Conservation (phyloP, 2,888 invertebrate genomes). For the Xestia c-nigrum region DNA sequence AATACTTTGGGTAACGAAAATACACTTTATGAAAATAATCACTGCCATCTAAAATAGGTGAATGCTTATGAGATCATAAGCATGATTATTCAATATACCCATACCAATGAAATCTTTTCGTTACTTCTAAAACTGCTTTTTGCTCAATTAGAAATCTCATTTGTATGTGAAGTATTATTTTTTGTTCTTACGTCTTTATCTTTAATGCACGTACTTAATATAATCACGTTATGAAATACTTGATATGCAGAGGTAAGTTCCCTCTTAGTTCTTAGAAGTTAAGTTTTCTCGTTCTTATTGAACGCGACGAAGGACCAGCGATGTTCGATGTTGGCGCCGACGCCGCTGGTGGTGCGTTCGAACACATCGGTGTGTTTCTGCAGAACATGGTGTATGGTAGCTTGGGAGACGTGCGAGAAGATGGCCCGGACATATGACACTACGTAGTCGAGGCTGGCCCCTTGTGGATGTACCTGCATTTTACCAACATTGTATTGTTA, state of each 20-base stretch:
- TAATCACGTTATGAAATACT: constrained; percentile 46
- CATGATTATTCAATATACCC: background rate
- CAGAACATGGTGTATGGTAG: constrained; percentile 94
- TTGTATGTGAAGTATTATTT: constrained; percentile 29
- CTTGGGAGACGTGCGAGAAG: constrained; percentile 93
- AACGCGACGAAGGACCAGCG: constrained; percentile 97
- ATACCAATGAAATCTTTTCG: background rate
- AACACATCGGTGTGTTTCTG: constrained; percentile 95
- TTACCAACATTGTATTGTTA: constrained; percentile 8
- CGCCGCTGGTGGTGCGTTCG: constrained; percentile 94
- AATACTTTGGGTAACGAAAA: constrained; percentile 25
- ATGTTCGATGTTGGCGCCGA: constrained; percentile 96
- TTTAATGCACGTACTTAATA: constrained; percentile 20
- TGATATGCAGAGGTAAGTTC: constrained; percentile 61
- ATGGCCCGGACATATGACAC: constrained; percentile 97
- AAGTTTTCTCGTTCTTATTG: constrained; percentile 59
- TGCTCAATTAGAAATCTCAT: constrained; percentile 20
- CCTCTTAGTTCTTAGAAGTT: constrained; percentile 8
- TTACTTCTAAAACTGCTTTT: constrained; percentile 12
- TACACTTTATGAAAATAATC: constrained; percentile 15
- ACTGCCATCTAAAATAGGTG: constrained; percentile 8
- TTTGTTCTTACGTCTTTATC: constrained; percentile 28
- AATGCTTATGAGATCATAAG: background rate
- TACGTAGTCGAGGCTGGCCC: constrained; percentile 97
- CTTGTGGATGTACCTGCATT: constrained; percentile 96